phyloP scores from a whole-genome alignment of 1,140 invertebrate species.

The Sycophila sp. region DNA sequence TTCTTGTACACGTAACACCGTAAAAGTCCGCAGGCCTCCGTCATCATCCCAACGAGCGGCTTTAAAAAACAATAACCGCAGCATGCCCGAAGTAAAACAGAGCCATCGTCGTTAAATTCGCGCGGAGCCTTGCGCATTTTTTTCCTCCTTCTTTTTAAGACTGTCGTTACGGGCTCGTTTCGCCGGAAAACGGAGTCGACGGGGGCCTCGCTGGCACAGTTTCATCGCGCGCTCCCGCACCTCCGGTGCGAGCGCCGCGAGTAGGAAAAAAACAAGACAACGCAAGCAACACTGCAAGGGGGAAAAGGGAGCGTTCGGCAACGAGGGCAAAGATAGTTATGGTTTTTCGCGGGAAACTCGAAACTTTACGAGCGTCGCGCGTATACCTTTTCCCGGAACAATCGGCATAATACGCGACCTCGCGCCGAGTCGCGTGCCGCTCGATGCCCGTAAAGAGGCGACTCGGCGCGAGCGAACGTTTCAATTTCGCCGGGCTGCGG shows the following conservation, averaged over 20 bases:
- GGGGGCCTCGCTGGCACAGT: slow-evolving; percentile 16
- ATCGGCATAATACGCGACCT: slow-evolving; percentile 43
- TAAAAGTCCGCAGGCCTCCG: too few species aligned
- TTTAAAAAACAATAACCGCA: too few species aligned
- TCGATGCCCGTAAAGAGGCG: slow-evolving; percentile 7
- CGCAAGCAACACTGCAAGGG: background rate
- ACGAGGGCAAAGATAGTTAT: slow-evolving; percentile 32
- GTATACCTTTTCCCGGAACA: slow-evolving; percentile 48
- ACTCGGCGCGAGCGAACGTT: background rate
- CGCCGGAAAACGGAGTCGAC: too few species aligned
- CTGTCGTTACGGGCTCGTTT: slow-evolving; percentile 1
- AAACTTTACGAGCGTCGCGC: slow-evolving; percentile 38
- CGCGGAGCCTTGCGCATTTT: background rate
- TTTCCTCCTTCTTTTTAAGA: background rate
- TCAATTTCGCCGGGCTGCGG: slow-evolving; percentile 23
- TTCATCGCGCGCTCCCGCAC: background rate
- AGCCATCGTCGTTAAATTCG: background rate
- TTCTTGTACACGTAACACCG: too few species aligned
- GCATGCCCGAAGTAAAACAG: background rate
- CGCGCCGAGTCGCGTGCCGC: slow-evolving; percentile 42
- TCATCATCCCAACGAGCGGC: too few species aligned
- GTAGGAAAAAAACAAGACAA: background rate
- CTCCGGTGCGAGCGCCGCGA: background rate
- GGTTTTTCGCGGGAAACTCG: slow-evolving; percentile 30
- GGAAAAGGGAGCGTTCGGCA: background rate